Evolutionary conservation across 2,113 vertebrate species (phyloP).

Genomic region (Notechis scutatus): DNA sequence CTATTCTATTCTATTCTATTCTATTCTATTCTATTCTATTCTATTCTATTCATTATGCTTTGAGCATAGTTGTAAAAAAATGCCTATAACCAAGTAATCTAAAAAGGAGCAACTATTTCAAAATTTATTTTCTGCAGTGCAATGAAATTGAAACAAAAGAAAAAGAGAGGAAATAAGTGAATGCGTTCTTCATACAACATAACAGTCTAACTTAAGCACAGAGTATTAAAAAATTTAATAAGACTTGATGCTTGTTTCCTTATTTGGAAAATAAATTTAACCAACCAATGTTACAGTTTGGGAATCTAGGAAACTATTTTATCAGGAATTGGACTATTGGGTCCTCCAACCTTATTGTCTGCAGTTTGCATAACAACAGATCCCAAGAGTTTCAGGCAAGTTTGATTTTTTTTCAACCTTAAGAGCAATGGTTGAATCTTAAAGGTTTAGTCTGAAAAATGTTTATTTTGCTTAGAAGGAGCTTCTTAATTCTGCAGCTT

Average conservation of each 20-base stretch:
- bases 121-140: conserved; percentile 14
- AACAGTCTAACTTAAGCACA: not conserved
- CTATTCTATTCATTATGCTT: not conserved
- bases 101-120: not conserved
- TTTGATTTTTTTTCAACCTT: not conserved
- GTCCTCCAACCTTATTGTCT: not conserved
- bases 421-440: not conserved
- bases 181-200: not conserved
- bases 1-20: no score
- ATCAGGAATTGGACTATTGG: not conserved
- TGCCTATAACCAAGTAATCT: conserved; percentile 33
- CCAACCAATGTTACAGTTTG: not conserved
- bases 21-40: no score
- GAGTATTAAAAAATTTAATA: not conserved
- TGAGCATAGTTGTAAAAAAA: conserved; percentile 26
- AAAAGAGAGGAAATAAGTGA: not conserved
- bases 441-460: not conserved
- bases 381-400: not conserved
- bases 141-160: not conserved
- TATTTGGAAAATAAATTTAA: not conserved
- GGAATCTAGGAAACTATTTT: not conserved
- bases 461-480: not conserved
- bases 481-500: not conserved
- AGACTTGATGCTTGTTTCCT: not conserved
- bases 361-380: no score